Evolutionary conservation across 2,888 invertebrate species (phyloP).

Genomic region (Rhingia campestris): DNA sequence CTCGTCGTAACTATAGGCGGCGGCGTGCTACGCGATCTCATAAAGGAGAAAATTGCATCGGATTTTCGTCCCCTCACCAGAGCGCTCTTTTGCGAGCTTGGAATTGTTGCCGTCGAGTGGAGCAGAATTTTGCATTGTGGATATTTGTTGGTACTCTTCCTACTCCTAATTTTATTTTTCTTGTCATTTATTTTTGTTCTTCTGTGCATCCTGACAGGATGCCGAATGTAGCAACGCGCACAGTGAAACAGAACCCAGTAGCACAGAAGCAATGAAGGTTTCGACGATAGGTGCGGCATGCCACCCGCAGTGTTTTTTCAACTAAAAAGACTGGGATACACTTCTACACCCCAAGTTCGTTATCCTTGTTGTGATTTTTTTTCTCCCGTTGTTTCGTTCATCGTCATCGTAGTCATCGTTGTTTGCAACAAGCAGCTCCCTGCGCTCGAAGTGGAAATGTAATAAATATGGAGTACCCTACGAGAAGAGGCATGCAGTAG

Average conservation of each 20-base stretch:
- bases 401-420: not conserved
- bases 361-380: conserved; percentile 58
- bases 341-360: conserved; percentile 48
- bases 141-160: conserved; percentile 37
- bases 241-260: conserved; percentile 23
- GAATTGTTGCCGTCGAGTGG: conserved; percentile 48
- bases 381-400: conserved; percentile 7
- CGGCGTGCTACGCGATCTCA: conserved; percentile 42
- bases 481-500: conserved; percentile 34
- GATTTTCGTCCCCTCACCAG: conserved; percentile 49
- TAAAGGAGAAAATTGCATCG: conserved; percentile 61
- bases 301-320: conserved; percentile 38
- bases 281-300: conserved; percentile 14
- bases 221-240: conserved; percentile 24
- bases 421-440: not conserved
- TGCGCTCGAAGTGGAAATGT: conserved; percentile 51
- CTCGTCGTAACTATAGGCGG: conserved; percentile 15
- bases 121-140: conserved; percentile 49
- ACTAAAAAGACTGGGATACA: conserved; percentile 10
- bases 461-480: conserved; percentile 59
- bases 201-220: conserved; percentile 33
- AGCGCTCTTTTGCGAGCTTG: conserved; percentile 10
- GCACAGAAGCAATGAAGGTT: conserved; percentile 11
- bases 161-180: not conserved
- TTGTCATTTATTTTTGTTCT: conserved; percentile 3